Conservation (phyloP, 1,140 invertebrate species). For the Rhynchophorus ferrugineus region DNA sequence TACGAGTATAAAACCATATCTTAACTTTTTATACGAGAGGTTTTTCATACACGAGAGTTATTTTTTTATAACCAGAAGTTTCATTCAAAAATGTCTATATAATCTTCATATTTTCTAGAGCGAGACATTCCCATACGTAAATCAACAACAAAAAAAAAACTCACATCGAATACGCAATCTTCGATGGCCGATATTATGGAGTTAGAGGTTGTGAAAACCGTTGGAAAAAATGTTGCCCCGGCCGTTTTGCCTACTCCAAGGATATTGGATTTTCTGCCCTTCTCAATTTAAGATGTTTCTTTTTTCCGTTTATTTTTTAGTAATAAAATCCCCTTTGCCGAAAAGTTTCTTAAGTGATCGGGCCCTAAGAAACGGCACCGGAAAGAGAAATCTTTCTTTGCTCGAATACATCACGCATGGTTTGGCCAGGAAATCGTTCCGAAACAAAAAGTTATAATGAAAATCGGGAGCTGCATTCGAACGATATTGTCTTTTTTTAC, state of each 20-base stretch:
- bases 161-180: background rate
- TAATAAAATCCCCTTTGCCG: constrained; percentile 10
- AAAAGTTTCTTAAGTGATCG: constrained; percentile 14
- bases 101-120: too few relatives aligned
- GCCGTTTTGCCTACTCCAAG: constrained; percentile 1
- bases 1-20: too few relatives aligned
- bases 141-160: background rate
- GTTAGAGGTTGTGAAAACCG: constrained; percentile 2
- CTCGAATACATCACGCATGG: constrained; percentile 13
- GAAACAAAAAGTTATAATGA: constrained; percentile 18
- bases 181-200: background rate
- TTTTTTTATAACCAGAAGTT: too few relatives aligned
- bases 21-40: too few relatives aligned
- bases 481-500: constrained; percentile 9
- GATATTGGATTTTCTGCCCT: constrained; percentile 9
- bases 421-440: constrained; percentile 11
- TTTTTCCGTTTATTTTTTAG: constrained; percentile 11
- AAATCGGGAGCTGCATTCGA: constrained; percentile 14
- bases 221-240: background rate
- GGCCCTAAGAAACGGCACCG: constrained; percentile 6
- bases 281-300: constrained; percentile 10
- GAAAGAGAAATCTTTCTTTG: constrained; percentile 14
- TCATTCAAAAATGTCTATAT: too few relatives aligned
- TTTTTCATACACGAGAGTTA: too few relatives aligned
- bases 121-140: too few relatives aligned